phyloP scores from a whole-genome alignment of 2,888 invertebrate genomes.

The Melieria picta region DNA sequence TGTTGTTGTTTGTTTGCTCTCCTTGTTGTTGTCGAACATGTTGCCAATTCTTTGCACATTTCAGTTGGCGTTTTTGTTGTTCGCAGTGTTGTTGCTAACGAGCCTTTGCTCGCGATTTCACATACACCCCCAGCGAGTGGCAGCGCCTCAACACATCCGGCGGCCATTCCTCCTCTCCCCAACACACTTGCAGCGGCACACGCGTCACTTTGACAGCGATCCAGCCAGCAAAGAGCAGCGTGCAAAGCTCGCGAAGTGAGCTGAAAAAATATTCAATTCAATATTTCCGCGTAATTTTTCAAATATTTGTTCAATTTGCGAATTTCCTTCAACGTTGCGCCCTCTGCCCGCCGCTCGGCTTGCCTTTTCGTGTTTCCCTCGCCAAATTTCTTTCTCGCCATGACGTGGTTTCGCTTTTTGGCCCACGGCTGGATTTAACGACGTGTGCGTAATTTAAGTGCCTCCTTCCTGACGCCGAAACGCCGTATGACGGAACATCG shows the following conservation, averaged over 20 bases:
- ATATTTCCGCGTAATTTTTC: constrained; percentile 56
- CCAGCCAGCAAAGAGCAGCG: constrained; percentile 7
- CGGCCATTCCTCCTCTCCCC: background rate
- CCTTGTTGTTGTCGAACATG: constrained; percentile 61
- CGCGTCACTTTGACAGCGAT: constrained; percentile 37
- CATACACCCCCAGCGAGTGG: no score
- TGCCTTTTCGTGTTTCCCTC: background rate
- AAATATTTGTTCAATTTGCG: constrained; percentile 63
- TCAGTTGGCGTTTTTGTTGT: constrained; percentile 52
- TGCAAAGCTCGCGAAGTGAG: constrained; percentile 31
- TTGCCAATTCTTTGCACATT: constrained; percentile 59
- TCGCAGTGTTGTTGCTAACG: constrained; percentile 38
- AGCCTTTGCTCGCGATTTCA: background rate
- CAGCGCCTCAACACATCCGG: background rate
- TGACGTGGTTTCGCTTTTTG: background rate
- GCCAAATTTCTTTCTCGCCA: background rate
- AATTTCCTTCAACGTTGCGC: constrained; percentile 36
- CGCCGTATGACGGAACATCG: no score
- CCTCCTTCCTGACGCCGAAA: background rate
- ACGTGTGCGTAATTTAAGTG: constrained; percentile 63
- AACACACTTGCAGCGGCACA: constrained; percentile 26
- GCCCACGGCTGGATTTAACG: constrained; percentile 54
- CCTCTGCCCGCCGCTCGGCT: constrained; percentile 38
- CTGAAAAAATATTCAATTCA: constrained; percentile 49
- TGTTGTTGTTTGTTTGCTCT: constrained; percentile 26